These are phyloP conservation scores for Actinernus sp. DNA, from an alignment of 92 coral and sea anemone genomes.

Conservation along the genomic window DNA sequence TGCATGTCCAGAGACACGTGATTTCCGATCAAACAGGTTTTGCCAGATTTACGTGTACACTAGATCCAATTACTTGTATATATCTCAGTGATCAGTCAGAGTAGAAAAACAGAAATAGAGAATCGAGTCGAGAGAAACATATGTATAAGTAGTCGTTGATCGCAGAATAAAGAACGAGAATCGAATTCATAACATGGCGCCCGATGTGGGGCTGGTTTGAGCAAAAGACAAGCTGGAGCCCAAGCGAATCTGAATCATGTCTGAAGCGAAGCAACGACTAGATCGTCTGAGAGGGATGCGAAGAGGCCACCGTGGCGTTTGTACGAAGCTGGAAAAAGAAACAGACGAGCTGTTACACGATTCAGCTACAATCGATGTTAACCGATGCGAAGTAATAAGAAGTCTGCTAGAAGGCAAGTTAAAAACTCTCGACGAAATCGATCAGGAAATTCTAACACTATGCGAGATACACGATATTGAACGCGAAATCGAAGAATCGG, in stretches of 20 bases:
- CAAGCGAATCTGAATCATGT: no score
- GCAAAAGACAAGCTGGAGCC: neutral
- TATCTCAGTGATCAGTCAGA: no score
- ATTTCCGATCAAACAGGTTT: no score
- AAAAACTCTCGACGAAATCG: conserved; percentile 21
- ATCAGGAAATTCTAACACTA: conserved; percentile 42
- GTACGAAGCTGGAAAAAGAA: conserved; percentile 48
- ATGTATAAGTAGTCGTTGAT: no score
- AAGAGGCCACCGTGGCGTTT: conserved; percentile 66
- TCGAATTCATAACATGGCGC: conserved; percentile 29
- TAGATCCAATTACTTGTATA: no score
- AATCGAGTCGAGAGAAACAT: no score
- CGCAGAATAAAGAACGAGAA: no score
- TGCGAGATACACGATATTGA: conserved; percentile 44
- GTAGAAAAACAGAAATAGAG: no score
- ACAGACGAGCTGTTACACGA: conserved; percentile 26
- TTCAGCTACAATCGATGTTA: neutral
- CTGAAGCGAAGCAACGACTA: conserved; percentile 1
- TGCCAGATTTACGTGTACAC: no score
- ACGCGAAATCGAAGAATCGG: conserved; percentile 39
- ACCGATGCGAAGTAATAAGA: conserved; percentile 1
- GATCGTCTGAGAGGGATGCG: conserved; percentile 24
- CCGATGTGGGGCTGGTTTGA: conserved; percentile 41
- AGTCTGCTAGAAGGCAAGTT: conserved; percentile 14
- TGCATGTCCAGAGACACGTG: no score